Evolutionary conservation across 1,140 invertebrate species (phyloP), one percentile per base, ranked within the genome.

Genomic region (Lepidostoma basale): DNA sequence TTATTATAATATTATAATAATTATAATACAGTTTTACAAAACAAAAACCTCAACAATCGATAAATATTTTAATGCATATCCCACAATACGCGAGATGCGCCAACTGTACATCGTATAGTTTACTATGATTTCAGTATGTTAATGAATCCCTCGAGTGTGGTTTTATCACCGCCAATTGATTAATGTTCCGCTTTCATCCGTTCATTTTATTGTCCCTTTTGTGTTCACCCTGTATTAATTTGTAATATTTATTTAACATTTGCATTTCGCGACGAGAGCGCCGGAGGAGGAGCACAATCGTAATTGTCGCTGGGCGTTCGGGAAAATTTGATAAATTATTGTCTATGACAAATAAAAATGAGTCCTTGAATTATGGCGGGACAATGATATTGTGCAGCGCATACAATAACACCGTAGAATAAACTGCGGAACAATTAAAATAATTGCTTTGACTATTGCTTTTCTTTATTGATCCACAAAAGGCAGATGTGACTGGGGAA

Each of bases 171-270:
- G 63, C 44, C 42, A 56, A 68, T 72, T 67, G 65, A 68, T 72
- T 68, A 72, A 68, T 67, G 65, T 59, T 64, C 18, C 52, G 28
- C 42, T 49, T 60, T 47, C 56, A 63, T 56, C 62, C 59, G 39
- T 62, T 56, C 30, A 62, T 68, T 62, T 62, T 62, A 68, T 62
- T 47, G 39, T 62, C 22, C 68, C 63, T 33, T 23, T 72, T 72
- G 69, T 72, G 16, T 16, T 33, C 59, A 30, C 28, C 39, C 58
- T 49, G 69, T 64, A 71, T 63, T 72, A 72, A 68, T 72, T 72
- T 65, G 69, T 72, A 64, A 67, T 72, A 72, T 72, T 72, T 72
- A 67, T 72, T 60, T 60, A 52, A 45, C 64, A 67, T 70, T 70
- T 70, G 69, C 69, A 54, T 70, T 45, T 67, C 23, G 47, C 44